Base-by-base conservation (phyloP, 2,888 invertebrate species). In the Fragum whitleyi region DNA sequence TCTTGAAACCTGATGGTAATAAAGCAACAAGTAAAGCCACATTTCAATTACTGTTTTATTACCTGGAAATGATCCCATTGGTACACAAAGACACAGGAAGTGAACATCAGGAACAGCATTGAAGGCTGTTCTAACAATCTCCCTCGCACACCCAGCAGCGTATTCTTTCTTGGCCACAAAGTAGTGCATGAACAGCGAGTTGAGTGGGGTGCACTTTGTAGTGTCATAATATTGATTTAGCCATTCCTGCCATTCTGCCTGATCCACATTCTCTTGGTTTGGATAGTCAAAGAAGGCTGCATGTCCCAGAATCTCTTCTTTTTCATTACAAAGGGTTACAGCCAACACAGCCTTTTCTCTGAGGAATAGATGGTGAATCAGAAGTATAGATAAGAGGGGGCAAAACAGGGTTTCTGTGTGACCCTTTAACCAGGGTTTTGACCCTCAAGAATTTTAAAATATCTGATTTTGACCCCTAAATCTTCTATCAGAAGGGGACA, bases 261-360 rank as follows among this genome's bases (percentile, higher is more conserved):
- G 87, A 71, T 93, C 91, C 19, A 93, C 90, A 67, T 76, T 85
- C 5, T 81, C 70, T 21, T 91, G 42, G 80, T 94, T 93, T 2
- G 94, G 94, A 83, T 93, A 94, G 82, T 94, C 94, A 86, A 93
- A 91, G 81, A 94, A 94, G 16, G 93, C 92, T 32, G 93, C 93
- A 90, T 94, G 93, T 3, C 93, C 94, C 57, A 94, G 86, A 39
- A 94, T 91, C 69, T 93, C 92, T 59, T 94, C 93, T 51, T 88
- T 88, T 19, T 92, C 92, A 86, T 93, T 93, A 69, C 90, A 90
- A 29, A 94, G 84, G 0, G 94, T 94, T 19, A 94, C 91, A 7
- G 94, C 93, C 55, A 94, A 82, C 6, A 92, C 91, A 28, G 93
- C 93, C 75, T 93, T 94, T 82, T 94, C 94, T 88, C 90, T 92